Base-by-base conservation (phyloP, 2,113 vertebrate genomes). In the Oxyura jamaicensis region DNA sequence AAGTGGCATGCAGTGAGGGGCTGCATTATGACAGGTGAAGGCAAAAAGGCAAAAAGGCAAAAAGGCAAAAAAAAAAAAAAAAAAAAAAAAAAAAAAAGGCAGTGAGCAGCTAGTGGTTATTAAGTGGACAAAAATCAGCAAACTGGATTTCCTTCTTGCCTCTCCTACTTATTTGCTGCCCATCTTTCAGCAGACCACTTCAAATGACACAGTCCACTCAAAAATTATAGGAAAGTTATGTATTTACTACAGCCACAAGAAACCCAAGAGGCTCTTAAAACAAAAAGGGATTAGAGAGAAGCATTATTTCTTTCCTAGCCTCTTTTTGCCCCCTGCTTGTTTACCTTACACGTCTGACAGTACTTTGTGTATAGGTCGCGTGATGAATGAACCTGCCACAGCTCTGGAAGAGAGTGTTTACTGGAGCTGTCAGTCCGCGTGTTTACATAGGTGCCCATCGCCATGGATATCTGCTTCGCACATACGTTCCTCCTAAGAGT, bases 381-480 rank as follows among this genome's bases (percentile, higher is more conserved):
- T 95, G 95, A 96, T 91, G 87, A 91, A 97, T 92, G 93, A 93
- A 95, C 78, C 87, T 93, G 91, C 67, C 87, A 90, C 44, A 69
- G 75, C 75, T 74, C 90, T 80, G 81, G 42, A 93, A 74, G 82
- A 44, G n/a, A 85, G 78, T 95, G 95, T 96, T 97, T 95, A 93
- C 67, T 29, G 50, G 91, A 90, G 67, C 75, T 93, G 87, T 93
- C 90, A 80, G 75, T 65, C 36, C 0, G 11, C 19, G 33, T 94
- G 81, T 96, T 96, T 95, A 91, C 93, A 93, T 86, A 93, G 93
- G 93, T 96, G 87, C 59, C 94, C 90, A 95, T 91, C 0, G 3
- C 93, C 93, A 95, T 87, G 91, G 91, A 73, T 96, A 95, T 95
- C 84, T 95, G 67, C 82, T 83, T 35, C 22, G 28, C 75, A 92